Percentiles rank a stretch among this genome's conserved stretches.
Conservation (phyloP, 2,113 vertebrate species). For the Rallus limicola region DNA sequence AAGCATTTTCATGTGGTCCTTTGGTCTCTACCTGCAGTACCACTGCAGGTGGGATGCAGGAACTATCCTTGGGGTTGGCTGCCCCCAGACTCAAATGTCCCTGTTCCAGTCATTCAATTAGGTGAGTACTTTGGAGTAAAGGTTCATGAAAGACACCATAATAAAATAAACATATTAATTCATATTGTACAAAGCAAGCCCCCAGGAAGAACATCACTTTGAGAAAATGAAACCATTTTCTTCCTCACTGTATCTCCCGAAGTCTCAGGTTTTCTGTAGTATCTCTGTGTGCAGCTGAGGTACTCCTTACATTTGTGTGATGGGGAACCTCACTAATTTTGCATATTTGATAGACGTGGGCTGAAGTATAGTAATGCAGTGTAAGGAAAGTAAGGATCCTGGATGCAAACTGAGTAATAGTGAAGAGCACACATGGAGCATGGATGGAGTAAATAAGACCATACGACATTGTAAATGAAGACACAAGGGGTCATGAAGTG, state of each 20-base stretch:
- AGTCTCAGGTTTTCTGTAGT: not conserved
- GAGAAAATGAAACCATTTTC: not conserved
- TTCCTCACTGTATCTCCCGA: not conserved
- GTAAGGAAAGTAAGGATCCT: not conserved
- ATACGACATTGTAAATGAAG: not conserved
- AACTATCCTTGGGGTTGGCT: too few species aligned
- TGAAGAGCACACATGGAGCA: fast-evolving
- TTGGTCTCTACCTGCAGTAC: not conserved
- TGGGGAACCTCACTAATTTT: not conserved
- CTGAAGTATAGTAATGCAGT: not conserved
- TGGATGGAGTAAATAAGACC: not conserved
- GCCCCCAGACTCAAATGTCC: not conserved
- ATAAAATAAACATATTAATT: not conserved
- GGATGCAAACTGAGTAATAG: not conserved
- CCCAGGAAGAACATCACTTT: not conserved
- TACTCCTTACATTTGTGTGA: not conserved
- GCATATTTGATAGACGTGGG: not conserved
- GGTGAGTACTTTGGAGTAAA: not conserved
- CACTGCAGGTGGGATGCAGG: too few species aligned
- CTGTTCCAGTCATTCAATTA: not conserved
- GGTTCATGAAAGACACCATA: not conserved
- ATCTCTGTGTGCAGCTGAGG: not conserved
- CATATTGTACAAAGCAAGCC: not conserved
- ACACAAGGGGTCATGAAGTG: not conserved
- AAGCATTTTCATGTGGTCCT: not conserved